These are phyloP conservation scores for Meghimatium bilineatum DNA, from an alignment of 2,888 invertebrate species.

Conservation along the genomic window DNA sequence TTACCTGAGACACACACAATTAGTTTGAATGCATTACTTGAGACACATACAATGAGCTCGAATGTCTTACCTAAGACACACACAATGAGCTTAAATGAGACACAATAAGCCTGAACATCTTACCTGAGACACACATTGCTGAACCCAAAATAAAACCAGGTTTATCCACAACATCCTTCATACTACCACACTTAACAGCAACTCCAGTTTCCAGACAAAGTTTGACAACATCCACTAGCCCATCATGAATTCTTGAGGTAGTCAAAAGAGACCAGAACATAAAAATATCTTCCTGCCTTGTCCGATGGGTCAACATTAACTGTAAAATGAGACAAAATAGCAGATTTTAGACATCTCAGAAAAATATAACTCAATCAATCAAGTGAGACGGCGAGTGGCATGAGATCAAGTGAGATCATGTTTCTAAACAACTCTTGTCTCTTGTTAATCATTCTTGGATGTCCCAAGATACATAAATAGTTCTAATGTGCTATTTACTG, in stretches of 20 bases:
- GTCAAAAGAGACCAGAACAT: constrained; percentile 40
- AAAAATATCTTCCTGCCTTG: constrained; percentile 28
- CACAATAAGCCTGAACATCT: neutral
- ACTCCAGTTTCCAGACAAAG: neutral
- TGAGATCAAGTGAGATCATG: too few species aligned
- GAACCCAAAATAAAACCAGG: constrained; percentile 41
- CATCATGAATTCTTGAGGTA: neutral
- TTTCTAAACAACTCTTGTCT: too few species aligned
- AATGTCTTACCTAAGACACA: too few species aligned
- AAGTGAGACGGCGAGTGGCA: too few species aligned
- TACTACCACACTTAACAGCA: constrained; percentile 29
- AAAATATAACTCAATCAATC: too few species aligned
- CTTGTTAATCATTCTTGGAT: too few species aligned
- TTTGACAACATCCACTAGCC: constrained; percentile 28
- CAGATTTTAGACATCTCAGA: neutral
- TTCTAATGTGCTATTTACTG: too few species aligned
- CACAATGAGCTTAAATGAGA: too few species aligned
- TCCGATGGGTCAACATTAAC: neutral
- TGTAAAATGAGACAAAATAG: neutral
- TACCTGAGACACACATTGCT: constrained; percentile 38
- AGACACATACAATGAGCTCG: too few species aligned
- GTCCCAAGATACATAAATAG: too few species aligned
- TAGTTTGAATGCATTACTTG: too few species aligned
- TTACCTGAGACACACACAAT: too few species aligned
- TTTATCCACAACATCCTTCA: constrained; percentile 26